Evolutionary conservation across 2,797 vertebrate species (phyloP).

Genomic region (Pelodytes ibericus): DNA sequence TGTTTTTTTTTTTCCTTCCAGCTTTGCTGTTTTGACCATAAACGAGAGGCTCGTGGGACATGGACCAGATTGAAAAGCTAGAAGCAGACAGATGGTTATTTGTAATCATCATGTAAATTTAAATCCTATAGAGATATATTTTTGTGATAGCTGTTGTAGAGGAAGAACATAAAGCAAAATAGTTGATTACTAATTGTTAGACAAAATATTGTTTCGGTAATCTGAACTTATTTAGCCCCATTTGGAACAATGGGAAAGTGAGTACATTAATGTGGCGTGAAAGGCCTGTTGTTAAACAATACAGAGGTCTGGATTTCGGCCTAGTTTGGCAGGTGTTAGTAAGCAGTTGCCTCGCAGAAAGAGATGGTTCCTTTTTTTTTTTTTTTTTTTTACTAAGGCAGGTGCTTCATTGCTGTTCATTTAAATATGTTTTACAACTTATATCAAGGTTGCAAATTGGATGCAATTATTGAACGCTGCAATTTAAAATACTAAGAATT

Average conservation of each 20-base stretch:
- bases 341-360: conserved; percentile 56
- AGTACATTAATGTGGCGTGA: conserved; percentile 55
- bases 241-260: conserved; percentile 27
- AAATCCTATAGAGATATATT: conserved; percentile 68
- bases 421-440: background rate
- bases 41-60: conserved; percentile 70
- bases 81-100: conserved; percentile 73
- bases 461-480: background rate
- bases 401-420: conserved; percentile 12
- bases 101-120: conserved; percentile 73
- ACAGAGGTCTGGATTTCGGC: conserved; percentile 52
- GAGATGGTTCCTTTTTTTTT: conserved; percentile 25
- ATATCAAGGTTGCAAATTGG: background rate
- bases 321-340: conserved; percentile 60
- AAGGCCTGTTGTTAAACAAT: conserved; percentile 56
- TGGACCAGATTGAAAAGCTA: conserved; percentile 73
- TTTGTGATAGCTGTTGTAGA: conserved; percentile 57
- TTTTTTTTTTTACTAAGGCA: background rate
- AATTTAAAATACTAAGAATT: too few relatives aligned
- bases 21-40: conserved; percentile 67
- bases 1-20: conserved; percentile 57
- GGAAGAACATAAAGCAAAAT: conserved; percentile 29
- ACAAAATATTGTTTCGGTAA: conserved; percentile 38
- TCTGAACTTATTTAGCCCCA: conserved; percentile 27
- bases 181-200: conserved; percentile 39